A percentile compares a stretch with the other conserved stretches of the same genome.
These are phyloP conservation scores for Galerucella calmariensis DNA, from an alignment of 2,888 invertebrate genomes.

Conservation along the genomic window DNA sequence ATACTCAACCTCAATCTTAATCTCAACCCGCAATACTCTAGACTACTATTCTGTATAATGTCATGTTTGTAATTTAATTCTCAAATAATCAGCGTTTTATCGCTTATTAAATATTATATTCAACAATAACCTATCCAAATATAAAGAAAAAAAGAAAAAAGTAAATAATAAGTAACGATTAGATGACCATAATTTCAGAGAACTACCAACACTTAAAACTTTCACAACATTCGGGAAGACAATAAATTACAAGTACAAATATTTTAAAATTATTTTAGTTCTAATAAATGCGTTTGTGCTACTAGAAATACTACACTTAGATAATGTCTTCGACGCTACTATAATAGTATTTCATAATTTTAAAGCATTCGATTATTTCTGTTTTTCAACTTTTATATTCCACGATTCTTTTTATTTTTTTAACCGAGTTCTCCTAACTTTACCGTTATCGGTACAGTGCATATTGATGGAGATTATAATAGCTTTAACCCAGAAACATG, in stretches of 20 bases:
- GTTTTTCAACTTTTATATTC: background rate
- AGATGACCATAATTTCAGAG: background rate
- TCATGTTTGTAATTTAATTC: too few relatives aligned
- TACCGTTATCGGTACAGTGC: background rate
- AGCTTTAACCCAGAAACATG: conserved; percentile 11
- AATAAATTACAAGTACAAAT: conserved; percentile 3
- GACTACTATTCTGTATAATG: too few relatives aligned
- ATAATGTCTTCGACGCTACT: background rate
- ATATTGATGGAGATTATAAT: conserved; percentile 2
- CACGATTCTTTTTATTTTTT: background rate
- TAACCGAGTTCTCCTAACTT: background rate
- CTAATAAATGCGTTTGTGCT: background rate
- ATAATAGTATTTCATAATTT: background rate
- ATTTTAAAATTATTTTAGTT: background rate
- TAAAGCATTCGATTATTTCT: background rate
- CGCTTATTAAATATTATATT: too few relatives aligned
- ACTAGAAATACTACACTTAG: background rate
- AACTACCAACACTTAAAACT: background rate
- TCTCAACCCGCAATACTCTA: too few relatives aligned
- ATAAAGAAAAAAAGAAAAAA: background rate
- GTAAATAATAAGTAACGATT: background rate
- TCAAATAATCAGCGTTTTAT: too few relatives aligned
- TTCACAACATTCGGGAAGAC: conserved; percentile 4
- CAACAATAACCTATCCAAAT: too few relatives aligned
- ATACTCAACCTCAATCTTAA: too few relatives aligned